phyloP scores from a whole-genome alignment of 2,888 invertebrate species.

The Ochlodes sylvanus region DNA sequence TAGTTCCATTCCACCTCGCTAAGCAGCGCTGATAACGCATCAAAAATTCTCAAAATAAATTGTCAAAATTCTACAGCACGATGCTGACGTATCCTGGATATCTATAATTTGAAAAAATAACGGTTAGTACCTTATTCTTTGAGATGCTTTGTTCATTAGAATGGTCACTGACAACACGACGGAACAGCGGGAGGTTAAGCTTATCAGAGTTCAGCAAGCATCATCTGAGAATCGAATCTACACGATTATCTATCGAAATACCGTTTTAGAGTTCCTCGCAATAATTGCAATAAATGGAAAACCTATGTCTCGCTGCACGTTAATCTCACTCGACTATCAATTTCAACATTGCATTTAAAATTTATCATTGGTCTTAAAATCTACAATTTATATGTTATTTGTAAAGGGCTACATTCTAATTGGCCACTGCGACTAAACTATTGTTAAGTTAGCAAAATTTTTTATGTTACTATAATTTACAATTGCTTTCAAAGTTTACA shows the following conservation, averaged over 20 bases:
- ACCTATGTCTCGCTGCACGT: background rate
- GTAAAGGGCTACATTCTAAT: too few relatives aligned
- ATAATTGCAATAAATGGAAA: background rate
- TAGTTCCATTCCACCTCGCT: background rate
- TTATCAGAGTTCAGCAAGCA: slow-evolving; percentile 9
- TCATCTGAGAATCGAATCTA: slow-evolving; percentile 5
- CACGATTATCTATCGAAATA: slow-evolving; percentile 54
- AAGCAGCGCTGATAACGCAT: background rate
- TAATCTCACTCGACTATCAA: too few relatives aligned
- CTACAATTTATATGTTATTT: too few relatives aligned
- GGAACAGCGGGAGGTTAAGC: slow-evolving; percentile 1
- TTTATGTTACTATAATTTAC: too few relatives aligned
- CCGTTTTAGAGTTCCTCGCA: slow-evolving; percentile 45
- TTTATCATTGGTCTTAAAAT: too few relatives aligned
- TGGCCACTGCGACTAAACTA: too few relatives aligned
- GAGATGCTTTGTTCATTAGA: background rate
- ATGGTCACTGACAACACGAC: background rate
- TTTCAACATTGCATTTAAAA: too few relatives aligned
- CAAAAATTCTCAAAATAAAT: background rate
- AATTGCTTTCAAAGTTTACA: too few relatives aligned
- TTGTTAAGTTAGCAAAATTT: too few relatives aligned
- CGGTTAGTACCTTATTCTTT: background rate
- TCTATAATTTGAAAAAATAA: background rate
- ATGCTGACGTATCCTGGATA: background rate
- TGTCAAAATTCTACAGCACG: background rate